Evolutionary conservation across 1,140 invertebrate species (phyloP).

Genomic region (Tachypleus tridentatus): DNA sequence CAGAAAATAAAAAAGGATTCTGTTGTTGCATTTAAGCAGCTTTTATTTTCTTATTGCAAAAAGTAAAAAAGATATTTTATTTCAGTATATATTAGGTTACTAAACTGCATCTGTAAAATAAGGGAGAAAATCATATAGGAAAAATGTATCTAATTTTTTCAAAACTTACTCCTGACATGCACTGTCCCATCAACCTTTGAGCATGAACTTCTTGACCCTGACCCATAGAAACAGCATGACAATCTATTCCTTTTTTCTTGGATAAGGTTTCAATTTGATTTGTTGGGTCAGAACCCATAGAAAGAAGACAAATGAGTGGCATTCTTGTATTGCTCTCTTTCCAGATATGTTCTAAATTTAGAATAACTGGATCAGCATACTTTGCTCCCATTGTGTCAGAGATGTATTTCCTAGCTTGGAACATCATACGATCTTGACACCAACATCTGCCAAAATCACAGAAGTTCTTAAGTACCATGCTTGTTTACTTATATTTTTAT

Average conservation of each 20-base stretch:
- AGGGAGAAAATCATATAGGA: no score
- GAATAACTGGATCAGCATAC: slow-evolving; percentile 37
- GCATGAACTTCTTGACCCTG: slow-evolving; percentile 41
- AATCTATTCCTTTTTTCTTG: slow-evolving; percentile 33
- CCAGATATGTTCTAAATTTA: slow-evolving; percentile 38
- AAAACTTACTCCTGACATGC: slow-evolving; percentile 27
- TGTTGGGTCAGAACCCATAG: slow-evolving; percentile 39
- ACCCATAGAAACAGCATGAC: slow-evolving; percentile 37
- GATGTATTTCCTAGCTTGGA: slow-evolving; percentile 37
- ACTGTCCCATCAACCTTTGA: slow-evolving; percentile 31
- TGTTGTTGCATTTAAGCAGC: no score
- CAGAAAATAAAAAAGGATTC: no score
- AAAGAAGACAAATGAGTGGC: slow-evolving; percentile 36
- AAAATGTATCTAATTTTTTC: background rate
- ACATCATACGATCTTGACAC: slow-evolving; percentile 38
- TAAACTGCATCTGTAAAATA: no score
- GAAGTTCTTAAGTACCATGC: background rate
- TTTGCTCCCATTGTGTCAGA: slow-evolving; percentile 33
- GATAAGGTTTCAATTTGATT: slow-evolving; percentile 36
- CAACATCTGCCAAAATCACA: slow-evolving; percentile 25
- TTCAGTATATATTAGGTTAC: no score
- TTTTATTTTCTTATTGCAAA: no score
- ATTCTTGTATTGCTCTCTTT: slow-evolving; percentile 31
- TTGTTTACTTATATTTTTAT: no score
- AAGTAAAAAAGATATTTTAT: no score